Conservation (phyloP, 1,140 invertebrate species). For the Drosophila sechellia region DNA sequence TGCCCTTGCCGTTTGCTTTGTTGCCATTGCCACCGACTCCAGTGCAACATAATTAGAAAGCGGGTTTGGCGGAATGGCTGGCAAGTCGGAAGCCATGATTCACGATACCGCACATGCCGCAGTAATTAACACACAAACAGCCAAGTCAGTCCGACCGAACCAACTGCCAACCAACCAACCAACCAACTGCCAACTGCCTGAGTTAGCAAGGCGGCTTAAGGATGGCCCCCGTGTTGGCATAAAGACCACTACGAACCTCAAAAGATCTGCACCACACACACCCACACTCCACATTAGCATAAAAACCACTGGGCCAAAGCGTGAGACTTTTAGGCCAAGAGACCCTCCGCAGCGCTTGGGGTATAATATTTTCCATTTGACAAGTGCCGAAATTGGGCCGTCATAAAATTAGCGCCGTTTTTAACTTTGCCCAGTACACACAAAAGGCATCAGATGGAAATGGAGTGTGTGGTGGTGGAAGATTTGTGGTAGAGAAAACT, state of each 20-base stretch:
- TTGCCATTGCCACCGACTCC: slow-evolving; percentile 39
- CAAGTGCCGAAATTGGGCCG: slow-evolving; percentile 67
- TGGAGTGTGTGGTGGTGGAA: not conserved
- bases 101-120: slow-evolving; percentile 66
- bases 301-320: slow-evolving; percentile 52
- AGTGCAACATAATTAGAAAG: slow-evolving; percentile 76
- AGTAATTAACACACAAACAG: slow-evolving; percentile 75
- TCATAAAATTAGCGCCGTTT: slow-evolving; percentile 77
- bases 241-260: slow-evolving; percentile 51
- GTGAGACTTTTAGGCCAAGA: slow-evolving; percentile 16
- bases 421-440: slow-evolving; percentile 50
- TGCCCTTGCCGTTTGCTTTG: slow-evolving; percentile 56
- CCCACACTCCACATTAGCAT: slow-evolving; percentile 59
- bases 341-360: slow-evolving; percentile 34
- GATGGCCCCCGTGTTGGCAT: slow-evolving; percentile 47
- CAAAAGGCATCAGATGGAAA: slow-evolving; percentile 36
- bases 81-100: slow-evolving; percentile 77
- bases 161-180: too few species aligned
- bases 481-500: slow-evolving; percentile 4
- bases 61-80: slow-evolving; percentile 40
- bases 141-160: slow-evolving; percentile 12
- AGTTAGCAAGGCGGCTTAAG: slow-evolving; percentile 34
- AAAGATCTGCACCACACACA: slow-evolving; percentile 34
- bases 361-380: slow-evolving; percentile 61
- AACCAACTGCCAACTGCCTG: slow-evolving; percentile 26